Evolutionary conservation across 2,797 vertebrate species (phyloP), one percentile per base, ranked within the genome.

Genomic region (Avahi laniger): DNA sequence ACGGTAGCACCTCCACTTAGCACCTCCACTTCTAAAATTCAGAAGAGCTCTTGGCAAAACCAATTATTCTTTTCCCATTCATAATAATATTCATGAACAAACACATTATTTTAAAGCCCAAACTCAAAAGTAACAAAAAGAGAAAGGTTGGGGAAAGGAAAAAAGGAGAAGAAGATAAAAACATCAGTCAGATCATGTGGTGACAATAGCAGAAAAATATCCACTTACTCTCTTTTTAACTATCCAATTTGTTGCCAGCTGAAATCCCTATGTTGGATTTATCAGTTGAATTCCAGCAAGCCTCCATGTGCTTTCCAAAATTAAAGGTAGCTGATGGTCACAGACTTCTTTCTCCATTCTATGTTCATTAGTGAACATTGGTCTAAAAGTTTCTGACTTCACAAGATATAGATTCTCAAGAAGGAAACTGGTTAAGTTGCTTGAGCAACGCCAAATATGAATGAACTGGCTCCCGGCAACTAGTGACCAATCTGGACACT

Each of bases 71-170:
- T 87, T 89, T 18, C 48, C 69, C 59, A 76, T 2, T 30, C 78
- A 72, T 82, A 88, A 93, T 76, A 84, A 48, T n/a, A 92, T 83
- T 38, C 48, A 73, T 33, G 52, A 78, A 52, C 57, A 61, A 95
- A 86, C 22, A 72, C 2, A 63, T 94, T 90, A 35, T 95, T 41
- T 63, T 46, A 57, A 93, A 90, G 85, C 70, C 17, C 85, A 80
- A 73, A 87, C 46, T 46, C 24, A 65, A 41, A 85, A 89, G 63
- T 35, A 86, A 80, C 54, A 61, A 63, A 46, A 54, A 84, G 46
- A 85, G 65, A 72, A 65, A 75, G 20, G 13, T 7, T 67, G 24
- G 70, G 24, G 52, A 75, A 75, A 76, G 59, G 57, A 57, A 38
- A 57, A 67, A 52, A 84, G 57, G 15, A 84, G 48, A 69, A 28